phyloP scores from a whole-genome alignment of 2,888 invertebrate genomes.

The Pantelozetes paolii region DNA sequence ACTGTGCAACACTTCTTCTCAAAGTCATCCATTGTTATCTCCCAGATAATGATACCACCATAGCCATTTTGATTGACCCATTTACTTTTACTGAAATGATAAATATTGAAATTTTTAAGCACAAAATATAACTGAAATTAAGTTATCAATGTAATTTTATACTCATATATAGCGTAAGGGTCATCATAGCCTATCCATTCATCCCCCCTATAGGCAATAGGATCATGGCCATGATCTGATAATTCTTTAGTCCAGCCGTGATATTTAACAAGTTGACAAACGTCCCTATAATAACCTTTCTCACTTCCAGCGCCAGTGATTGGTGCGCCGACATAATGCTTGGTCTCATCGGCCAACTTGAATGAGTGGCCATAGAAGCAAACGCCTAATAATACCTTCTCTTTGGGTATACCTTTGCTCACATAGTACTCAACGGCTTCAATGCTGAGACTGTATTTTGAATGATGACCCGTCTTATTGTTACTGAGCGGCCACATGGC shows the following conservation, averaged over 20 bases:
- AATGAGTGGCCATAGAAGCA: conserved; percentile 19
- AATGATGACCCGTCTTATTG: conserved; percentile 7
- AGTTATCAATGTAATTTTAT: background rate
- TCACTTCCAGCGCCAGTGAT: background rate
- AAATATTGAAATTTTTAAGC: no score
- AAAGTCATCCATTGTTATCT: conserved; percentile 12
- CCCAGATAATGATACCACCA: conserved; percentile 34
- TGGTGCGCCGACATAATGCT: conserved; percentile 16
- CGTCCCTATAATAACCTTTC: background rate
- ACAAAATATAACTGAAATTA: no score
- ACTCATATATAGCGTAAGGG: conserved; percentile 11
- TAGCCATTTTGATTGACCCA: conserved; percentile 22
- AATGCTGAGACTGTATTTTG: background rate
- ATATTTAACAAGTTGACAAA: background rate
- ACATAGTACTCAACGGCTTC: background rate
- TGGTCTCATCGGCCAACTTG: conserved; percentile 14
- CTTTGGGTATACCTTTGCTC: background rate
- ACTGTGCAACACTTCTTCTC: conserved; percentile 10
- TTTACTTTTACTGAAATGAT: conserved; percentile 4
- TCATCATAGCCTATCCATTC: conserved; percentile 34
- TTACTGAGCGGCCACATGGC: background rate
- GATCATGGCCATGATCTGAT: background rate
- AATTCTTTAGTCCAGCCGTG: conserved; percentile 27
- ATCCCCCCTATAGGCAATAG: background rate
- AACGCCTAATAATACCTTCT: background rate